Evolutionary conservation across 1,140 invertebrate genomes (phyloP).

Genomic region (Drosophila rhopaloa): DNA sequence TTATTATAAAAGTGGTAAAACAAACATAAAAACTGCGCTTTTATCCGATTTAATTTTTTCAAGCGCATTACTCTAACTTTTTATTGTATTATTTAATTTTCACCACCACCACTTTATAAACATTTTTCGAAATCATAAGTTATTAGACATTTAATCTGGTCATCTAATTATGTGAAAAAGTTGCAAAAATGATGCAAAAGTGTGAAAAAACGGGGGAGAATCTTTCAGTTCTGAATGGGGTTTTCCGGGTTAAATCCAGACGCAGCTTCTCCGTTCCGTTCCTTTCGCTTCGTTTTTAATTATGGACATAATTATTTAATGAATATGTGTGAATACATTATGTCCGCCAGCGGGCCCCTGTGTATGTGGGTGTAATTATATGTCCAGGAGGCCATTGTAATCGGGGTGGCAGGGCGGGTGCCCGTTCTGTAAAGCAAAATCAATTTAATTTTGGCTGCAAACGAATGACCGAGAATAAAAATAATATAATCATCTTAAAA

Average conservation of each 20-base stretch:
- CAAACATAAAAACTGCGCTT: too few species aligned
- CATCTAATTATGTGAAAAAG: slow-evolving; percentile 20
- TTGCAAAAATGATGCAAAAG: slow-evolving; percentile 3
- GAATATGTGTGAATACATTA: slow-evolving; percentile 55
- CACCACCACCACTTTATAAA: slow-evolving; percentile 1
- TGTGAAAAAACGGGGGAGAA: neutral
- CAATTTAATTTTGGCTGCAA: slow-evolving; percentile 68
- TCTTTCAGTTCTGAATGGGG: neutral
- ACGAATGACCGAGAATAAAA: slow-evolving; percentile 11
- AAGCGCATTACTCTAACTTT: neutral
- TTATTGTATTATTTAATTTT: slow-evolving; percentile 5
- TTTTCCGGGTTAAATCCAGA: slow-evolving; percentile 3
- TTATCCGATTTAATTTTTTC: neutral
- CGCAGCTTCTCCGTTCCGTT: slow-evolving; percentile 2
- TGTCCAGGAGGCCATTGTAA: slow-evolving; percentile 44
- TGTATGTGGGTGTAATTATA: slow-evolving; percentile 51
- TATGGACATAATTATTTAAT: slow-evolving; percentile 79
- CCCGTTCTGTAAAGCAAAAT: slow-evolving; percentile 42
- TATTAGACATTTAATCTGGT: slow-evolving; percentile 32
- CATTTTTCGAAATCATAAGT: slow-evolving; percentile 16
- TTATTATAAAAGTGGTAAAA: too few species aligned
- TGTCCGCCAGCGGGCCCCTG: slow-evolving; percentile 9
- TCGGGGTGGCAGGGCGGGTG: neutral
- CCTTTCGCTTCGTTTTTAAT: slow-evolving; percentile 64
- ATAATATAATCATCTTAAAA: slow-evolving; percentile 74